Percentiles rank a stretch among this genome's conserved stretches.
These are phyloP conservation scores for Synergus laeviventris DNA, from an alignment of 2,888 invertebrate genomes.

Conservation along the genomic window DNA sequence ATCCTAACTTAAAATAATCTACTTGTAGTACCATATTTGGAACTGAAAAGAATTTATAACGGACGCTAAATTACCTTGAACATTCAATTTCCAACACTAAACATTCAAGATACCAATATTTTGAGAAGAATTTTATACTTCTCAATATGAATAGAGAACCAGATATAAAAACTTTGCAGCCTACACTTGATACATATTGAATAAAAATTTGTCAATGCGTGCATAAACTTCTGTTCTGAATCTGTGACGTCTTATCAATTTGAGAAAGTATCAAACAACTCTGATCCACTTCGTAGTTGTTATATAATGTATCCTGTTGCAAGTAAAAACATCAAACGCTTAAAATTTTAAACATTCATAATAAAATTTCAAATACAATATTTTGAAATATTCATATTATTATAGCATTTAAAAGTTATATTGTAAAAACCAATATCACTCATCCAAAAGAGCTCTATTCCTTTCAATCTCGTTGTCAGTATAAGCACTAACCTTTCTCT, in stretches of 20 bases:
- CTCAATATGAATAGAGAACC: not conserved
- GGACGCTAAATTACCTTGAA: not conserved
- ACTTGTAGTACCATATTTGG: not conserved
- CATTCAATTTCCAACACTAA: not conserved
- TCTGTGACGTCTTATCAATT: slow-evolving; percentile 21
- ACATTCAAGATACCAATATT: not conserved
- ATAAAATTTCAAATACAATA: too few species aligned
- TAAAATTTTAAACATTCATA: too few species aligned
- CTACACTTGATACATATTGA: not conserved
- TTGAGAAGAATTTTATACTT: not conserved
- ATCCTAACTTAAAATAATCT: slow-evolving; percentile 17
- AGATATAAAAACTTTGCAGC: not conserved
- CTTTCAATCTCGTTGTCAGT: too few species aligned
- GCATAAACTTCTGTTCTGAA: too few species aligned
- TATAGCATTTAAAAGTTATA: too few species aligned
- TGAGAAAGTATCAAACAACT: not conserved
- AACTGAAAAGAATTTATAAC: not conserved
- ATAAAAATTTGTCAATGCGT: not conserved
- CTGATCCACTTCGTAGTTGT: not conserved
- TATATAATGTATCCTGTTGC: too few species aligned
- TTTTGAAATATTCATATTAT: too few species aligned
- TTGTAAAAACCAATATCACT: too few species aligned
- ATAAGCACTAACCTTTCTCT: too few species aligned
- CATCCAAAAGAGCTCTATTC: too few species aligned
- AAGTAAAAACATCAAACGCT: too few species aligned